Base-by-base conservation (phyloP, 2,113 vertebrate genomes). In the Melanotaenia duboulayi region DNA sequence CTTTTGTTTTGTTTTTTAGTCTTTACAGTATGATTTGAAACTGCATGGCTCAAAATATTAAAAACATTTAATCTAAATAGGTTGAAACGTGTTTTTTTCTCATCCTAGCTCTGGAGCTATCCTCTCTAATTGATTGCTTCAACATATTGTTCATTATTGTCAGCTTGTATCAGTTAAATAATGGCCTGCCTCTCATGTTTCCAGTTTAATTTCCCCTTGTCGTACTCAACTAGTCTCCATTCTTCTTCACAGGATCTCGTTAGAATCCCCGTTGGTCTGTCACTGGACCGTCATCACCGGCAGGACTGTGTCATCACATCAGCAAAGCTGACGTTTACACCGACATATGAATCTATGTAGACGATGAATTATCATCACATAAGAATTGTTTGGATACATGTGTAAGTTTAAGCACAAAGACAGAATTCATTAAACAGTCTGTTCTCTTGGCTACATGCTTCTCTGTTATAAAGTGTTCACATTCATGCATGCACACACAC, bases 181-280 rank as follows among this genome's bases (percentile, higher is more conserved):
- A 71, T 78, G 50, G 44, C 49, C 65, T 35, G 2, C 37, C 69
- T 76, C 65, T 81, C 46, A 40, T 71, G 56, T 71, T 71, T 57
- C 75, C 57, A 56, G 64, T 65, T 61, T 81, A 71, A 89, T 86
- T 87, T 87, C 61, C 70, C 8, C 79, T 74, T 65, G 74, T 76
- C 76, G 76, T 65, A 80, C 68, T 69, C 42, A 55, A 23, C 65
- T 20, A 14, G 62, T 65, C 78, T 83, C 76, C 69, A 65, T 40
- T 68, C 57, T 32, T 64, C 49, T 71, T 64, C 24, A 39, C 8
- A 0, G 60, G 48, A 84, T 78, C 58, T 81, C 74, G 82, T 80
- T 81, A 81, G 54, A 85, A 76, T 76, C 60, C 48, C 22, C 44
- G 56, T 70, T 17, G 54, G 65, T 71, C 16, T 6, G 62, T 80